These are phyloP conservation scores for Zaprionus davidi DNA, from an alignment of 1,140 invertebrate genomes.

Conservation along the genomic window DNA sequence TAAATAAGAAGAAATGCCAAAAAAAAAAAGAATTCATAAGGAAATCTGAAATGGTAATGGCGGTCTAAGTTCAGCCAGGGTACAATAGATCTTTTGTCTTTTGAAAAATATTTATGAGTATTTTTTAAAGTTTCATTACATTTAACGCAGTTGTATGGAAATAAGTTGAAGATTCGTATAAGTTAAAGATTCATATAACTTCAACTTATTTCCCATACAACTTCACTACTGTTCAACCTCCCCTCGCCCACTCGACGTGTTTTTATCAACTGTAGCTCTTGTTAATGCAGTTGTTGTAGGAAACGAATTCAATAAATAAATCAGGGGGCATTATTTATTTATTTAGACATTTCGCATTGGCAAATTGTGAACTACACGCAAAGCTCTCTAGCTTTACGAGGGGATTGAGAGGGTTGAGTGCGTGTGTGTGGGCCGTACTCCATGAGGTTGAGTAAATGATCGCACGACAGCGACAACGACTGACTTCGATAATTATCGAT, in stretches of 20 bases:
- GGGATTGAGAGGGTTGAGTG: background rate
- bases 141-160: no score
- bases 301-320: slow-evolving; percentile 47
- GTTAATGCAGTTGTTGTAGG: slow-evolving; percentile 20
- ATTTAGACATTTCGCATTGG: slow-evolving; percentile 23
- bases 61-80: accelerated
- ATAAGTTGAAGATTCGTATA: no score
- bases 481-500: slow-evolving; percentile 37
- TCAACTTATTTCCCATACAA: no score
- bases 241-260: slow-evolving; percentile 7
- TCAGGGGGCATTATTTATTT: slow-evolving; percentile 32
- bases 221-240: background rate
- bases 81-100: no score
- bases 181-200: no score
- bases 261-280: slow-evolving; percentile 35
- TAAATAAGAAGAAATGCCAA: no score
- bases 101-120: background rate
- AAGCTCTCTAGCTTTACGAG: background rate
- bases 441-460: slow-evolving; percentile 10
- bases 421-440: background rate
- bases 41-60: no score
- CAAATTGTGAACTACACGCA: slow-evolving; percentile 29
- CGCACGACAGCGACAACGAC: background rate
- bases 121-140: background rate
- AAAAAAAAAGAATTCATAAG: no score